A percentile compares a stretch with the other conserved stretches of the same genome.
phyloP scores from a whole-genome alignment of 1,140 invertebrate genomes.

The Phocides pigmalion region DNA sequence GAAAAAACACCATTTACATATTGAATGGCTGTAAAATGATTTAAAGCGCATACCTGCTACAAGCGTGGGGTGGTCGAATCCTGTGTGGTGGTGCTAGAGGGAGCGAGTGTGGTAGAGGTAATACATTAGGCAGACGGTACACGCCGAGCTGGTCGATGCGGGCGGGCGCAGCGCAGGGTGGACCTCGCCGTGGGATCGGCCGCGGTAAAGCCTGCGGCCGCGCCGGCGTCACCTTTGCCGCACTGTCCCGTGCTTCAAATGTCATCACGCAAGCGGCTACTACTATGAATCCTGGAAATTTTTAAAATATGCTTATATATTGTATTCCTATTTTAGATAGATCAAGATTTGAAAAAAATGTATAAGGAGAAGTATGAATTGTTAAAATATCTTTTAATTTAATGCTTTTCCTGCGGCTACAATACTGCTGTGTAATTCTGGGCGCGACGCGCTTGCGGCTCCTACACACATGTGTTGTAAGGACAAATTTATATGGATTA shows the following conservation, averaged over 20 bases:
- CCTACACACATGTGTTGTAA: no score
- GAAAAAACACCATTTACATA: neutral
- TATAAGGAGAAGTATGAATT: no score
- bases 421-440: no score
- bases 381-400: no score
- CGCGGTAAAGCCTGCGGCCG: conserved; percentile 86
- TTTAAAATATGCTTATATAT: no score
- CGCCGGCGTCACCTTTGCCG: conserved; percentile 93
- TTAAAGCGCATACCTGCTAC: conserved; percentile 82
- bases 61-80: conserved; percentile 77
- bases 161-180: conserved; percentile 69
- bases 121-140: conserved; percentile 84
- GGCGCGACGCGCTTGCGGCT: no score
- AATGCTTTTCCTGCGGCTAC: no score
- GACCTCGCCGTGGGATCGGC: conserved; percentile 75
- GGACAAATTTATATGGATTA: no score
- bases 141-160: conserved; percentile 85
- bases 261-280: conserved; percentile 98
- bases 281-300: conserved; percentile 92
- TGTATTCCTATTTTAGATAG: no score
- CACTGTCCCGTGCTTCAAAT: conserved; percentile 94
- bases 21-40: conserved; percentile 1
- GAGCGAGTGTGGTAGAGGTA: conserved; percentile 77
- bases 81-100: conserved; percentile 72
- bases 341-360: no score